Base-by-base conservation (phyloP, 2,113 vertebrate species). In the Phalacrocorax brasilianus region DNA sequence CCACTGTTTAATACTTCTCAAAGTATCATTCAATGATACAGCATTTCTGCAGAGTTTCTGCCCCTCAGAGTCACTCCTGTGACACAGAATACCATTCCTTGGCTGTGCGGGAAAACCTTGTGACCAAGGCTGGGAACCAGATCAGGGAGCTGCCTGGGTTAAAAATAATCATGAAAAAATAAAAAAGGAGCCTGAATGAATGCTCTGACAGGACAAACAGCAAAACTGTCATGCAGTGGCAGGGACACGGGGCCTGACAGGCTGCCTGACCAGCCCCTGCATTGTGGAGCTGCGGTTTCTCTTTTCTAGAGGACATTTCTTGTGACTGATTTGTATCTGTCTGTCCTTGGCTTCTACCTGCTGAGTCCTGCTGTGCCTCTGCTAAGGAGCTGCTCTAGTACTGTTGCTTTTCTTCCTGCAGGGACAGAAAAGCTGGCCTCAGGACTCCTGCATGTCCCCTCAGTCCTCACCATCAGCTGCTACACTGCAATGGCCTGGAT, bases 221-320 rank as follows among this genome's bases (percentile, higher is more conserved):
- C 81, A 45, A 22, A 40, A 52, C 33, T 45, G 58, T 15, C 5
- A 3, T 3, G 65, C 24, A 26, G 71, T 40, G 24, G 38, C 50
- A 18, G 50, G 16, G 50, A 33, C 23, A 6, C 0, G 0, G 15
- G 12, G 27, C 49, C 47, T 55, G 76, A 62, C 40, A 55, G 38
- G 24, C 55, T 49, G 63, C 55, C 75, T 28, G 56, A 12, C 14
- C 33, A n/a, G n/a, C 28, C 38, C 79, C 53, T 1, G 30, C 8
- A 5, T 5, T 18, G 11, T 3, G 4, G 33, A n/a, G 71, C 71
- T 40, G 19, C 2, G 0, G 27, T 38, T 65, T 63, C 50, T 44
- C 56, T 76, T 76, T 59, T 13, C 55, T 24, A 56, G 40, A 32
- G 47, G 42, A 47, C 56, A 35, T 5, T 62, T 67, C 68, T 21